Evolutionary conservation across 1,140 invertebrate species (phyloP), one percentile per base, ranked within the genome.

Genomic region (Achatina immaculata): DNA sequence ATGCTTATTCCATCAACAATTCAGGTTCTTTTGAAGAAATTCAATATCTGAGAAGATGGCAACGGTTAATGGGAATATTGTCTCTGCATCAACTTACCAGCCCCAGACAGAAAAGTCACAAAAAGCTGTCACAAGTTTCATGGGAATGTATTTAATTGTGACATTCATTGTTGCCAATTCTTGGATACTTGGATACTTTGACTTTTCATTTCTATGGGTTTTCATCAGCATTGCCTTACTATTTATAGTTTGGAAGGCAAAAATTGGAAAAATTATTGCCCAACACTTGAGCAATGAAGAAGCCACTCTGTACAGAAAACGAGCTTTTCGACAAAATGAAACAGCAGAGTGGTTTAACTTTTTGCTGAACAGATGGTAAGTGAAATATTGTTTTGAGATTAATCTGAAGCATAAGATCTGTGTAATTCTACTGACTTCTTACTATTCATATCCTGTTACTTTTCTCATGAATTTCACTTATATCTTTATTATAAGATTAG

Each of bases 271-370:
- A 31, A 84, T 88, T 76, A 83, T 89, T 28, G 85, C 83, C 62
- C 86, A 83, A 51, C 84, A 87, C 69, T 73, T 89, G 58, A 81
- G 83, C 62, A 80, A 82, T 55, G 92, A 93, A 81, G 86, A 92
- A 40, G 81, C 90, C 6, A 88, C 89, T 42, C 85, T 93, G 28
- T 89, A 92, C 76, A 87, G 92, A 43, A 91, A 91, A 82, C 87
- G 92, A 58, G 92, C 92, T 6, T 85, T 93, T 38, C 89, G 91
- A 68, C 92, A 92, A 78, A 91, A 92, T 74, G 93, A 93, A 83
- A 92, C 92, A 1, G 91, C 90, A 55, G 93, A 93, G 80, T 93
- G 93, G 93, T 84, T 93, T n/a, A 93, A 92, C 82, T 90, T 93
- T 72, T 84, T 93, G 19, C 78, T 93, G 24, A 93, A 93, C 84